Evolutionary conservation across 2,113 vertebrate genomes (phyloP).

Genomic region (Siniperca knerii): DNA sequence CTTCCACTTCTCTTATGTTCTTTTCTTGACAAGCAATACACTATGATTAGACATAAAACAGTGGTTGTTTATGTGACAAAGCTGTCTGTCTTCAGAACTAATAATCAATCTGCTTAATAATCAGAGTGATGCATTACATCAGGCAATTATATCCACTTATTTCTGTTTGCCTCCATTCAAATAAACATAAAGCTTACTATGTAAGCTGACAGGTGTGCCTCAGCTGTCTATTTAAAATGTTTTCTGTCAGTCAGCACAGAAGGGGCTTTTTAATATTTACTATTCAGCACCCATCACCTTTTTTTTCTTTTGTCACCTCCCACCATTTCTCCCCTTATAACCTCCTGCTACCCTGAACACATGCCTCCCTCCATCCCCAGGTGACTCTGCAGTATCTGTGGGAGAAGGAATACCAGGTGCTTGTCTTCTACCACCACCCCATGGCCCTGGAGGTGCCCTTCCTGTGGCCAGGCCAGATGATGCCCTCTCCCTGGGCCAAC

Average conservation of each 20-base stretch:
- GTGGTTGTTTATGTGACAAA: background rate
- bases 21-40: background rate
- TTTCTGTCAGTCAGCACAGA: conserved; percentile 8
- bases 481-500: conserved; percentile 97
- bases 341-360: background rate
- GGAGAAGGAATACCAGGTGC: conserved; percentile 96
- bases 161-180: conserved; percentile 13
- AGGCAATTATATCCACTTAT: background rate
- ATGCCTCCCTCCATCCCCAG: conserved; percentile 41
- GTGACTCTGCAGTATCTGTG: conserved; percentile 95
- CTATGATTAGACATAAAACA: background rate
- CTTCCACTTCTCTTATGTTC: background rate
- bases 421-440: conserved; percentile 97
- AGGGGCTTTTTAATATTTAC: conserved; percentile 11
- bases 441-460: conserved; percentile 96
- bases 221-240: background rate
- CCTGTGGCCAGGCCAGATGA: conserved; percentile 99
- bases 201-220: background rate
- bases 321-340: background rate
- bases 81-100: background rate
- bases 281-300: background rate
- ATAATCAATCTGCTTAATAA: background rate
- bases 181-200: background rate
- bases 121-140: background rate
- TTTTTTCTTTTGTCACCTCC: background rate